Base-by-base conservation (phyloP, 2,113 vertebrate species). In the Prunella fulvescens region DNA sequence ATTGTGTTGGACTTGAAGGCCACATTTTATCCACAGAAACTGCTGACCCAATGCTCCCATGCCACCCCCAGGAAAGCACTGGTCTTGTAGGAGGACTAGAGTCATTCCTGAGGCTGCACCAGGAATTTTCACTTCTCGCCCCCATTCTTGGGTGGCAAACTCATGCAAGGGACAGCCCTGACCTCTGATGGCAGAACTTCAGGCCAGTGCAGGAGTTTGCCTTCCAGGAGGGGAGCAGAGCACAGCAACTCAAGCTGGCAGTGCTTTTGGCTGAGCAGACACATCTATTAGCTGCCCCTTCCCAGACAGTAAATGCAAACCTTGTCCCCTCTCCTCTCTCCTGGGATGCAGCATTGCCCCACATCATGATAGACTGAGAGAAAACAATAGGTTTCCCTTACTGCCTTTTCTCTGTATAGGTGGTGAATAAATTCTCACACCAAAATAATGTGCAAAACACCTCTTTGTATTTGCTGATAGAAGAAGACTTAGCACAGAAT, bases 71-170 rank as follows among this genome's bases (percentile, higher is more conserved):
- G 50, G 45, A 77, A 85, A 77, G 24, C 31, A 12, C 5, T 19
- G 9, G 4, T 42, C 28, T 65, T 53, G 4, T 5, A 31, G 53
- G 16, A 69, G 29, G 7, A 65, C 6, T n/a, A 14, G 6, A 39
- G 11, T 14, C 0, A 0, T n/a, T 91, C 35, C 35, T 8, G 11
- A 14, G 29, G 11, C 24, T 53, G 61, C 1, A 0, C 10, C 12
- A 28, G 25, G 18, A 69, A 5, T 73, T 93, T 70, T 91, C 33
- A 14, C 4, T 42, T 67, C 35, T 77, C 3, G 0, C 11, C 3
- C 4, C 7, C n/a, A 0, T 67, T 54, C 51, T 33, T 74, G 23
- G 25, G 22, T 22, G 37, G 9, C 31, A 80, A 25, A 25, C 2
- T 69, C 37, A 37, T 8, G 37, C 45, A 47, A 22, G 0, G 0